Percentiles rank a stretch among this genome's conserved stretches.
These are phyloP conservation scores for Cotesia glomerata DNA, from an alignment of 1,140 invertebrate genomes.

Conservation along the genomic window DNA sequence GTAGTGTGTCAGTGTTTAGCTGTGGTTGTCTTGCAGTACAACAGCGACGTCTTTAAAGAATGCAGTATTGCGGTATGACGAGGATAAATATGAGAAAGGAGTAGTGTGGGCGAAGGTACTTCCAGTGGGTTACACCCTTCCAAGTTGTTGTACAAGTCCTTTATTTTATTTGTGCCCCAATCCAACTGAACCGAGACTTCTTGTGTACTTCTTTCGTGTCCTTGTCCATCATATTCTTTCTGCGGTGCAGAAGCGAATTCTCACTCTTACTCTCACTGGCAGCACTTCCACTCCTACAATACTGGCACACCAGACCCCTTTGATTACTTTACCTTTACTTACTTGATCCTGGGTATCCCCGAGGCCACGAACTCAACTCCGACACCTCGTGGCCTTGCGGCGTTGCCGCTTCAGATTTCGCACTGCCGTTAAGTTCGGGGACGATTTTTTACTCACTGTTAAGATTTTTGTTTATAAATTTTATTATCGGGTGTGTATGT, in stretches of 20 bases:
- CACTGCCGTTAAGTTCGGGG: neutral
- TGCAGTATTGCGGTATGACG: neutral
- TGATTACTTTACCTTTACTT: no score
- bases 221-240: neutral
- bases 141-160: slow-evolving; percentile 15
- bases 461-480: neutral
- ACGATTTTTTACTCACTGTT: neutral
- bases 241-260: neutral
- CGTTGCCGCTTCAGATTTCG: slow-evolving; percentile 35
- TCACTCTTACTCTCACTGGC: neutral
- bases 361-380: slow-evolving; percentile 47
- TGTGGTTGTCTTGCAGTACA: slow-evolving; percentile 11
- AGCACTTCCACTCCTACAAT: no score
- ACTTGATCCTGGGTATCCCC: slow-evolving; percentile 27
- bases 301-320: no score
- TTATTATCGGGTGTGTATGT: neutral
- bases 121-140: slow-evolving; percentile 36
- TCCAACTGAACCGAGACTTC: slow-evolving; percentile 30
- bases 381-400: slow-evolving; percentile 36
- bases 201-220: neutral
- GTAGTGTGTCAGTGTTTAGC: neutral
- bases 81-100: slow-evolving; percentile 15
- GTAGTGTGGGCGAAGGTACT: neutral
- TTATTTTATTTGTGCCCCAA: neutral
- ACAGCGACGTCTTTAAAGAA: slow-evolving; percentile 18